phyloP scores from a whole-genome alignment of 2,113 vertebrate genomes.

The Cyprinodon brontotheroides region DNA sequence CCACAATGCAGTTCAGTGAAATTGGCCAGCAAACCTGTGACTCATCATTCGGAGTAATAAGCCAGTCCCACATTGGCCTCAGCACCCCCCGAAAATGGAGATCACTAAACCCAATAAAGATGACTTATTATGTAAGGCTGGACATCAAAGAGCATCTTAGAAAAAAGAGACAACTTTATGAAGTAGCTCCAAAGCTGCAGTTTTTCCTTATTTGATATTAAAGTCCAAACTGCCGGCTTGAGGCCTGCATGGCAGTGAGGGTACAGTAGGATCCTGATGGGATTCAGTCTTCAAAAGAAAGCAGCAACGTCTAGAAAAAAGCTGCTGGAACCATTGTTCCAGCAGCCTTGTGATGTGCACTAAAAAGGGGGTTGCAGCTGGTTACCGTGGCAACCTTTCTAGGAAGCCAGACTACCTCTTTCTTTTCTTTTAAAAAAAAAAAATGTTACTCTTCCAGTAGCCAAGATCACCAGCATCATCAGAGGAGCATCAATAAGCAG shows the following conservation, averaged over 20 bases:
- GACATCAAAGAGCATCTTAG: slow-evolving; percentile 1
- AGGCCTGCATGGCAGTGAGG: not conserved
- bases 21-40: slow-evolving; percentile 52
- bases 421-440: not conserved
- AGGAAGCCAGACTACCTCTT: slow-evolving; percentile 44
- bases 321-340: slow-evolving; percentile 54
- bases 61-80: slow-evolving; percentile 32
- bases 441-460: slow-evolving; percentile 49
- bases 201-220: not conserved
- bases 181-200: not conserved
- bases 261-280: not conserved
- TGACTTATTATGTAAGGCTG: not conserved
- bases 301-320: not conserved
- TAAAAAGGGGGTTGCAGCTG: slow-evolving; percentile 49
- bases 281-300: slow-evolving; percentile 1
- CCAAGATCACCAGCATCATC: slow-evolving; percentile 60
- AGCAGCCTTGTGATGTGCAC: slow-evolving; percentile 52
- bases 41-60: slow-evolving; percentile 58
- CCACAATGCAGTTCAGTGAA: slow-evolving; percentile 28
- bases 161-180: not conserved
- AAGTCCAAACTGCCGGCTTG: not conserved
- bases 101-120: slow-evolving; percentile 22
- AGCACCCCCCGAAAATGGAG: slow-evolving; percentile 12
- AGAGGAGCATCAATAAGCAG: slow-evolving; percentile 60
- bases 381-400: slow-evolving; percentile 70